These are phyloP conservation scores for fruit fly (Drosophila melanogaster) DNA, from an alignment of 1,140 invertebrate species.

Conservation along the genomic window DNA sequence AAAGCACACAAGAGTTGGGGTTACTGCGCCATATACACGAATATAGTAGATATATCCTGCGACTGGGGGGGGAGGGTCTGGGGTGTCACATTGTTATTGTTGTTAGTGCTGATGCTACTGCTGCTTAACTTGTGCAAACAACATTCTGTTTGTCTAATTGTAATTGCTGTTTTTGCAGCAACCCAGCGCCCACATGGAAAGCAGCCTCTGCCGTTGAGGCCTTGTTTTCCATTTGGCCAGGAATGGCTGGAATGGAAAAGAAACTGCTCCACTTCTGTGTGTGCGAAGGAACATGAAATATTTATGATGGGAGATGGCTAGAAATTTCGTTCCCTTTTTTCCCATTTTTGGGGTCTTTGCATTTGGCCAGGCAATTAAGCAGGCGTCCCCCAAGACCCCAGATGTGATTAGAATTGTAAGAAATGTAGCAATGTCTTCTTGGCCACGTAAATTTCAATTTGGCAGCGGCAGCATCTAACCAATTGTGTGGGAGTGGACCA, in stretches of 20 bases:
- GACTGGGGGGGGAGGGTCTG: background rate
- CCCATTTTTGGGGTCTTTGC: constrained; percentile 15
- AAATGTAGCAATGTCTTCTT: constrained; percentile 39
- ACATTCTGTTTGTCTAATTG: constrained; percentile 82
- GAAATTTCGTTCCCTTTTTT: constrained; percentile 1
- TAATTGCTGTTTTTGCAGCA: constrained; percentile 77
- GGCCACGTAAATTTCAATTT: constrained; percentile 59
- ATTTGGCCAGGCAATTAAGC: constrained; percentile 59
- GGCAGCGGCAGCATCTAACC: constrained; percentile 31
- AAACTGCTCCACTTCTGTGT: constrained; percentile 12
- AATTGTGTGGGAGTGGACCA: constrained; percentile 47
- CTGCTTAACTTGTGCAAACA: constrained; percentile 79
- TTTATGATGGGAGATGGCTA: constrained; percentile 52
- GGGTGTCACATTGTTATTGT: constrained; percentile 50
- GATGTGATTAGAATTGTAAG: constrained; percentile 57
- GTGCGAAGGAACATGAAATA: constrained; percentile 64
- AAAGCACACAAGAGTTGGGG: constrained; percentile 65
- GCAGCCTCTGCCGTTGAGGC: constrained; percentile 22
- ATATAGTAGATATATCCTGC: background rate
- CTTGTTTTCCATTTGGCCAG: constrained; percentile 63
- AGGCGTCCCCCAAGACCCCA: constrained; percentile 21
- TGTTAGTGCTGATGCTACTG: constrained; percentile 44
- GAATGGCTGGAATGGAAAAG: constrained; percentile 7
- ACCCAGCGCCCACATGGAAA: constrained; percentile 34
- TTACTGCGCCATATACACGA: background rate